Conservation (phyloP, 2,113 vertebrate species). For the Microtus oregoni region DNA sequence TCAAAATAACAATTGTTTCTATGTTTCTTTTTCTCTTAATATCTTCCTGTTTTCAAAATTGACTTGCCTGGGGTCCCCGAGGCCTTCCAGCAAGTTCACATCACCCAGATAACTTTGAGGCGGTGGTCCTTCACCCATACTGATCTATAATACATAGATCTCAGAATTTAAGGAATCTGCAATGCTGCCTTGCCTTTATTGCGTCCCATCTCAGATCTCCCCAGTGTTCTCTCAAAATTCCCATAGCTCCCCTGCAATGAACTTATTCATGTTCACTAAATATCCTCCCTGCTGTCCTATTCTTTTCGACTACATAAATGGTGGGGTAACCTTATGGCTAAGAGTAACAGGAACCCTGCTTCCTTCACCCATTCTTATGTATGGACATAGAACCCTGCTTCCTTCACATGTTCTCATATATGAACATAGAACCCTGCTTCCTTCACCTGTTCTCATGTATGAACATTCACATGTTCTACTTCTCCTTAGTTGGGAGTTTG, state of each 20-base stretch:
- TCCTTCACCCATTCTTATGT: too few relatives aligned
- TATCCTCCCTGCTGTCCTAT: not conserved
- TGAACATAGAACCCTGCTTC: too few relatives aligned
- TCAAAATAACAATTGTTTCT: not conserved
- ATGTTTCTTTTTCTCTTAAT: not conserved
- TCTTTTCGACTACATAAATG: not conserved
- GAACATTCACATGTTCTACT: not conserved
- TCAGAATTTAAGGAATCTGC: not conserved
- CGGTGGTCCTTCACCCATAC: not conserved
- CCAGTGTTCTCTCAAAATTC: not conserved
- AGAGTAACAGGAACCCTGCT: not conserved
- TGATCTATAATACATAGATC: too few relatives aligned
- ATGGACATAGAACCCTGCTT: too few relatives aligned
- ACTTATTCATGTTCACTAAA: not conserved
- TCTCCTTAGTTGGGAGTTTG: not conserved
- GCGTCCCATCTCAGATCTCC: not conserved
- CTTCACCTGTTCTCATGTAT: too few relatives aligned
- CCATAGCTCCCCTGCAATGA: not conserved
- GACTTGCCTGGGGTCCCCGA: not conserved
- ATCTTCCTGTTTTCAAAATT: not conserved
- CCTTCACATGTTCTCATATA: too few relatives aligned
- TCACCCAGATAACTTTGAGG: not conserved
- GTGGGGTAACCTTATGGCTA: not conserved
- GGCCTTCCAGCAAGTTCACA: not conserved
- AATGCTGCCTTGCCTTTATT: rapidly evolving